A percentile compares a stretch with the other conserved stretches of the same genome.
phyloP scores from a whole-genome alignment of 2,888 invertebrate genomes.

The Epirrhoe alternata region DNA sequence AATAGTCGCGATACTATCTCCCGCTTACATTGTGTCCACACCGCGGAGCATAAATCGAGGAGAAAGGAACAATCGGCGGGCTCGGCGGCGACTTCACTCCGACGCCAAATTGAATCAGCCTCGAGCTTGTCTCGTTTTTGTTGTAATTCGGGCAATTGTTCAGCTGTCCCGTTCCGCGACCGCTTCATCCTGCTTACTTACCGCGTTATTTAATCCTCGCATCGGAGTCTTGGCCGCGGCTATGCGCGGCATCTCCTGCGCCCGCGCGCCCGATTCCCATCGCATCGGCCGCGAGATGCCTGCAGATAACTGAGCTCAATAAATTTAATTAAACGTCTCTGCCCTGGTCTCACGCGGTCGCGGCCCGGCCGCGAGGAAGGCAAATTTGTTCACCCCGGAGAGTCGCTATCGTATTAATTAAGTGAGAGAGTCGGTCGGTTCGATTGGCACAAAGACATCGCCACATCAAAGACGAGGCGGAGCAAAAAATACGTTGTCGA shows the following conservation, averaged over 20 bases:
- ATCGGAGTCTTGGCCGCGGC: slow-evolving; percentile 48
- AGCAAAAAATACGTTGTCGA: slow-evolving; percentile 50
- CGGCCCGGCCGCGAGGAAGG: slow-evolving; percentile 48
- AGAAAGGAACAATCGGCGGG: slow-evolving; percentile 35
- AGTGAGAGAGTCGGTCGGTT: slow-evolving; percentile 57
- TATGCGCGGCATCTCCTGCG: slow-evolving; percentile 69
- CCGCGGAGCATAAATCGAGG: slow-evolving; percentile 17
- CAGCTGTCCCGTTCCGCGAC: slow-evolving; percentile 49
- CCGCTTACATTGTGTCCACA: slow-evolving; percentile 16
- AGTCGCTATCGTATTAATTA: slow-evolving; percentile 71
- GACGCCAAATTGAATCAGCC: slow-evolving; percentile 50
- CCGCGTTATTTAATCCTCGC: slow-evolving; percentile 49
- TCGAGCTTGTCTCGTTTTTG: slow-evolving; percentile 59
- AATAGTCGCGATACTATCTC: slow-evolving; percentile 16
- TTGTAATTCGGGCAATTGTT: slow-evolving; percentile 59
- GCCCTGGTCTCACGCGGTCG: slow-evolving; percentile 43
- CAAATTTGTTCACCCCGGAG: slow-evolving; percentile 75
- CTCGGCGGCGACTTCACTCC: slow-evolving; percentile 36
- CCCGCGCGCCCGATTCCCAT: slow-evolving; percentile 72
- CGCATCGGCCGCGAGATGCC: slow-evolving; percentile 64
- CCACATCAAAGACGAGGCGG: slow-evolving; percentile 44
- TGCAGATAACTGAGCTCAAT: slow-evolving; percentile 72
- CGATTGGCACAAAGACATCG: slow-evolving; percentile 56
- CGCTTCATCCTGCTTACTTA: slow-evolving; percentile 56
- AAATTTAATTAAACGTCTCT: slow-evolving; percentile 80